Evolutionary conservation across 2,888 invertebrate genomes (phyloP).

Genomic region (Pedicia rivosa): DNA sequence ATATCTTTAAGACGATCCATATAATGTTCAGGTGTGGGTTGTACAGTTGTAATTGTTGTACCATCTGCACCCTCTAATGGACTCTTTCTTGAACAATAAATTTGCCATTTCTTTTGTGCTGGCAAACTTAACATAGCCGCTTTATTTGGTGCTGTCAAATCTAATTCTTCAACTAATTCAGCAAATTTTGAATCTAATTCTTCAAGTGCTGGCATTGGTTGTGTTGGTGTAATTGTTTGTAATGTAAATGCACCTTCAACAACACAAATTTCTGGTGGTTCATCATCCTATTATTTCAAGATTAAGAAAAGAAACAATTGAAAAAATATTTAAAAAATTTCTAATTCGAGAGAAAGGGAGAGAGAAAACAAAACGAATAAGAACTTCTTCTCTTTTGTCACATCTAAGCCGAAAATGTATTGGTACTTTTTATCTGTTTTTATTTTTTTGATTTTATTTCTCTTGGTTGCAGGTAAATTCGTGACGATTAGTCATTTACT

Average conservation of each 20-base stretch:
- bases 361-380: no score
- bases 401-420: no score
- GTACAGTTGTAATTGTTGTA: conserved; percentile 41
- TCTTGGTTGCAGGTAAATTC: no score
- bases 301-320: no score
- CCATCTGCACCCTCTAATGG: conserved; percentile 42
- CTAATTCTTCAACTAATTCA: conserved; percentile 89
- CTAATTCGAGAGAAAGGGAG: no score
- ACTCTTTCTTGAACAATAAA: conserved; percentile 76
- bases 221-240: conserved; percentile 79
- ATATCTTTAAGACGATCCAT: conserved; percentile 74
- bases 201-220: conserved; percentile 85
- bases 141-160: conserved; percentile 83
- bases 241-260: conserved; percentile 78
- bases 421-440: no score
- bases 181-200: conserved; percentile 89
- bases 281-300: no score
- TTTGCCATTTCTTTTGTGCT: conserved; percentile 94
- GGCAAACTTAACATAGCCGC: conserved; percentile 88
- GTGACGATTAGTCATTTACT: no score
- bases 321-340: no score
- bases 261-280: conserved; percentile 91
- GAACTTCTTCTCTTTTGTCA: no score
- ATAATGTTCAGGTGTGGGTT: conserved; percentile 77
- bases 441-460: no score